Evolutionary conservation across 2,113 vertebrate species (phyloP).

Genomic region (Gallinago undulata): DNA sequence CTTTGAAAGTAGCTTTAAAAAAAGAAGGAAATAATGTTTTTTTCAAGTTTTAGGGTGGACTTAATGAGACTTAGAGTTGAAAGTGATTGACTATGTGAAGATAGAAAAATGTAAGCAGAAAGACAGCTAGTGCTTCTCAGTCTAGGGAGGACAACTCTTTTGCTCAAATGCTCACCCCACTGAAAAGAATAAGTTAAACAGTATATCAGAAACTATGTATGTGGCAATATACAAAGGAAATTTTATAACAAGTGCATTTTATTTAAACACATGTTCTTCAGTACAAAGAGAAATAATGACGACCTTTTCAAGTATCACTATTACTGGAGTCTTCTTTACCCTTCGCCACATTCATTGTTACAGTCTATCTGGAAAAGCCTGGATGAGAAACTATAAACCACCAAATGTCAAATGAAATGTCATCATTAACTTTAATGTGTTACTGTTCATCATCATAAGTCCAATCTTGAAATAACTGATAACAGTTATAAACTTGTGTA

Average conservation of each 20-base stretch:
- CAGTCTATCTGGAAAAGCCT: conserved; percentile 2
- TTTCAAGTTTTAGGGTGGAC: neutral
- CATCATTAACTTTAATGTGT: conserved; percentile 41
- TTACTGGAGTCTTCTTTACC: conserved; percentile 41
- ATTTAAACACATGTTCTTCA: conserved; percentile 50
- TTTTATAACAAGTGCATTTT: conserved; percentile 1
- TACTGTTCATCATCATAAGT: conserved; percentile 16
- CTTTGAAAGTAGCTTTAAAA: neutral
- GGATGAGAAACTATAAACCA: conserved; percentile 34
- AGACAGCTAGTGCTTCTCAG: neutral
- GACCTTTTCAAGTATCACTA: conserved; percentile 48
- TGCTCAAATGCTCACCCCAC: neutral
- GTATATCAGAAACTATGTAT: neutral
- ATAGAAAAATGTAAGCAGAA: neutral
- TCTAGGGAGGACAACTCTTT: neutral
- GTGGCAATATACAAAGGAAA: neutral
- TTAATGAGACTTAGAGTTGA: neutral
- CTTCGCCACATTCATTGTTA: conserved; percentile 43
- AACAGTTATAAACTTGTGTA: neutral
- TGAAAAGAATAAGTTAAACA: neutral
- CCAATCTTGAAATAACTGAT: conserved; percentile 21
- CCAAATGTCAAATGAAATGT: conserved; percentile 57
- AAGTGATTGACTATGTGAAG: neutral
- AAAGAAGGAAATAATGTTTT: neutral
- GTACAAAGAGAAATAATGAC: conserved; percentile 37